These are phyloP conservation scores for Clostera curtula DNA, from an alignment of 2,888 invertebrate species.

Conservation along the genomic window DNA sequence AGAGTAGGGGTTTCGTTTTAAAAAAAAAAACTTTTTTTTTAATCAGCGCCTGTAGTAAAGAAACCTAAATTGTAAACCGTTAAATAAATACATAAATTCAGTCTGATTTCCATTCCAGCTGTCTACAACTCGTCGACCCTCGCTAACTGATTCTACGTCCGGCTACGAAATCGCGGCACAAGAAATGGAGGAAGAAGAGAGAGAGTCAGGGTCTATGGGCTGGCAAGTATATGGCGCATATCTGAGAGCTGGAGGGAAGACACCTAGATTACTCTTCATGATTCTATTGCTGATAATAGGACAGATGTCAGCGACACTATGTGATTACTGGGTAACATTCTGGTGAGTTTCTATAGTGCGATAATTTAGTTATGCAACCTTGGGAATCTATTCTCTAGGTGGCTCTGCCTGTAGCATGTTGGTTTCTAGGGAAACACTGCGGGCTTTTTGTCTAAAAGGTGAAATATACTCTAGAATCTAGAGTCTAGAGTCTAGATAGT, in stretches of 20 bases:
- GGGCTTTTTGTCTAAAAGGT: too few relatives aligned
- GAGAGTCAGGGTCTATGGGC: slow-evolving; percentile 78
- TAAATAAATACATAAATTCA: background rate
- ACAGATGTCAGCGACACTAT: slow-evolving; percentile 79
- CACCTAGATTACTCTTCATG: slow-evolving; percentile 67
- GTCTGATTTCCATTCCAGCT: slow-evolving; percentile 30
- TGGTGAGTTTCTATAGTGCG: slow-evolving; percentile 66
- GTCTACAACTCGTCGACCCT: slow-evolving; percentile 61
- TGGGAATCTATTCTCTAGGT: too few relatives aligned
- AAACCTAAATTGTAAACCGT: too few relatives aligned
- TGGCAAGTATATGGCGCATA: slow-evolving; percentile 79
- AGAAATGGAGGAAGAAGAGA: slow-evolving; percentile 77
- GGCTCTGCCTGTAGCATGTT: too few relatives aligned
- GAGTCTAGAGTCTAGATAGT: too few relatives aligned
- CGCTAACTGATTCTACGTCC: slow-evolving; percentile 60
- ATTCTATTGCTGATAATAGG: slow-evolving; percentile 75
- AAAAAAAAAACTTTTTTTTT: too few relatives aligned
- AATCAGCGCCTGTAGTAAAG: too few relatives aligned
- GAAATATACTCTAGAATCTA: too few relatives aligned
- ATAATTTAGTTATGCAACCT: too few relatives aligned
- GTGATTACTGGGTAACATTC: slow-evolving; percentile 85
- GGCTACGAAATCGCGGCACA: slow-evolving; percentile 60
- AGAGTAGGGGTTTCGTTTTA: too few relatives aligned
- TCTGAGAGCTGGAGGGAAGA: slow-evolving; percentile 74
- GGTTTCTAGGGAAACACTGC: too few relatives aligned